Evolutionary conservation across 2,888 invertebrate species (phyloP), one percentile per base, ranked within the genome.

Genomic region (Halictus ligatus): DNA sequence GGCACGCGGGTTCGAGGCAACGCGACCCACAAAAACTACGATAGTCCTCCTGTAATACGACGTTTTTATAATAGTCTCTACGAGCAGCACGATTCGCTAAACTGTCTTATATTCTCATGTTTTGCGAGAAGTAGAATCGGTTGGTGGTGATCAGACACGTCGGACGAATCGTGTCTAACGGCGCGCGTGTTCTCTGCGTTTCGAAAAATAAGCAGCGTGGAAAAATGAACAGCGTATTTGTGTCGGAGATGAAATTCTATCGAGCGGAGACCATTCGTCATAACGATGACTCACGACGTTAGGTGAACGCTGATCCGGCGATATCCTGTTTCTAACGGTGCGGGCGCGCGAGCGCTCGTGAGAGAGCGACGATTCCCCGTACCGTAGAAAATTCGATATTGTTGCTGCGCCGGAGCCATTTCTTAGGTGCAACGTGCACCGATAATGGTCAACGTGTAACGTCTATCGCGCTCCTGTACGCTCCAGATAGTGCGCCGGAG

Each of bases 381-480:
- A 72, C 81, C 83, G 50, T 74, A 64, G 91, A 91, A 84, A 87
- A 90, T 89, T 89, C 88, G 91, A 90, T 90, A 90, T 72, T 81
- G 78, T 83, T 82, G 78, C 74, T 35, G 10, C 54, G 71, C 64
- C 78, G 74, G 40, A 81, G 85, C 75, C 84, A 75, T 89, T 88
- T 88, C 91, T 91, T 88, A 88, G 83, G 81, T 78, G 88, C 86
- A 78, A 88, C 81, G 50, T 81, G 86, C 86, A 79, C 91, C 84
- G 89, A 85, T 88, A 91, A 90, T 91, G 90, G 91, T 89, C 88
- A 88, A 89, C 86, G 88, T 85, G 88, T 88, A 85, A 84, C 85
- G 89, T 83, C 87, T 89, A 86, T 84, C 82, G 81, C 71, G 54
- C 10, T 77, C 78, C 81, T 78, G 72, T 74, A 80, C 85, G 88